These are phyloP conservation scores for Tenodera sinensis DNA, from an alignment of 2,888 invertebrate genomes.

Conservation along the genomic window DNA sequence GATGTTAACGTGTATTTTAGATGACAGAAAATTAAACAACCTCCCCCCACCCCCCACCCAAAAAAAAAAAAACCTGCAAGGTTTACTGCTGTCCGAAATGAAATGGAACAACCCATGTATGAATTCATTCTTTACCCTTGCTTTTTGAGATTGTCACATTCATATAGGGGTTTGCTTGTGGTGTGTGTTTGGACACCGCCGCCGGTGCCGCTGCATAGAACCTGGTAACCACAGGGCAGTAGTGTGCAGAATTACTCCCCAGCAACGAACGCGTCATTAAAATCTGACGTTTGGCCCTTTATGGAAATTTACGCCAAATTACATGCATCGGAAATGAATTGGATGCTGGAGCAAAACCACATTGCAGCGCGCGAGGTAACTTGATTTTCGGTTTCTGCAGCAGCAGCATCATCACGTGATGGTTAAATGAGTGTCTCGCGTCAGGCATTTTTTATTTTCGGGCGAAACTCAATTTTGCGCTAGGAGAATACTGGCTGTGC, in stretches of 20 bases:
- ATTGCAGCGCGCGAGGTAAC: neutral
- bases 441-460: neutral
- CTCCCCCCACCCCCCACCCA: no score
- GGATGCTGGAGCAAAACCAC: neutral
- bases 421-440: neutral
- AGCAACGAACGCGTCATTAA: neutral
- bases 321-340: slow-evolving; percentile 3
- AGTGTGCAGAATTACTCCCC: neutral
- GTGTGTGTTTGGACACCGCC: no score
- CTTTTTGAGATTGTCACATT: no score
- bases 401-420: neutral
- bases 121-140: no score
- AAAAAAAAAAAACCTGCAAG: no score
- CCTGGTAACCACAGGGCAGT: neutral
- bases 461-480: neutral
- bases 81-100: no score
- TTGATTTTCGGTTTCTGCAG: neutral
- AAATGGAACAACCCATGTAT: no score
- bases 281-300: neutral
- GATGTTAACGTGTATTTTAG: no score
- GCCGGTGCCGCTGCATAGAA: neutral
- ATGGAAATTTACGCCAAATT: neutral
- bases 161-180: no score
- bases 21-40: no score
- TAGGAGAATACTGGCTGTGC: neutral